Conservation (phyloP, 1,140 invertebrate genomes). For the Zeugodacus cucurbitae region DNA sequence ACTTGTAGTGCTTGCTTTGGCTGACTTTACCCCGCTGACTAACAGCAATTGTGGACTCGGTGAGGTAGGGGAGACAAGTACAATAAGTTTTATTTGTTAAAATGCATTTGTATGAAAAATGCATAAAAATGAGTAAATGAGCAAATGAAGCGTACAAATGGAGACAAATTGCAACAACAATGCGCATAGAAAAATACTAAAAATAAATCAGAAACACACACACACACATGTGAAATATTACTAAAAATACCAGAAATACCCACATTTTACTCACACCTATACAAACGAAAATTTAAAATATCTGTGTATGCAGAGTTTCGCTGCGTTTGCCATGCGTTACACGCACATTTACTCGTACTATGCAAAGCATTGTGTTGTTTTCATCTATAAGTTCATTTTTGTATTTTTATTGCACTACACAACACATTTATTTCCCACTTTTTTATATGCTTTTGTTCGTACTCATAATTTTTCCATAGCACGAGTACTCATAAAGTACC, state of each 20-base stretch:
- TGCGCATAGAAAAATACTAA: background rate
- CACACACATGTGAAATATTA: background rate
- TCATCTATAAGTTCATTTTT: background rate
- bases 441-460: background rate
- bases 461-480: background rate
- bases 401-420: background rate
- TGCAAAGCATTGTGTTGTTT: background rate
- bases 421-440: background rate
- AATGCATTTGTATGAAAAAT: background rate
- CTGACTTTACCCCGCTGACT: background rate
- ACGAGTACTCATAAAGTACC: background rate
- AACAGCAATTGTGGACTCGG: background rate
- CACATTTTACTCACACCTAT: background rate
- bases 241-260: background rate
- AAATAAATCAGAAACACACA: background rate
- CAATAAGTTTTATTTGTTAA: background rate
- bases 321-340: background rate
- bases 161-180: background rate
- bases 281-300: background rate
- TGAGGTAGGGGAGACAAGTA: background rate
- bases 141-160: background rate
- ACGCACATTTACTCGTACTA: background rate
- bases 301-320: background rate
- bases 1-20: background rate
- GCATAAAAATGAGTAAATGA: background rate